Base-by-base conservation (phyloP, 2,888 invertebrate species). In the Tillus elongatus region DNA sequence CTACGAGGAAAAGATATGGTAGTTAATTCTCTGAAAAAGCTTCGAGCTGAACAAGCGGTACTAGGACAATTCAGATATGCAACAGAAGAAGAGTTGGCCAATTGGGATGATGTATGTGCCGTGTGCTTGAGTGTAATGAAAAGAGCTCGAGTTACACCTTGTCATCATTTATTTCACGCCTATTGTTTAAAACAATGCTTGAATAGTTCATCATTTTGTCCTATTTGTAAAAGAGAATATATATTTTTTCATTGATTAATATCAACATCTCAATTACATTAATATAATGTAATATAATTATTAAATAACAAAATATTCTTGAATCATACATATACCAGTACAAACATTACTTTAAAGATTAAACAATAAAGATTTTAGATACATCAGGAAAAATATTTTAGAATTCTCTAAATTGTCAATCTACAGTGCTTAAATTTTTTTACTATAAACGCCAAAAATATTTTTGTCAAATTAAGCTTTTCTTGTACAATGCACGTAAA, bases 151-250 rank as follows among this genome's bases (percentile, higher is more conserved):
- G 75, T 84, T 6, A 85, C 85, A 0, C 84, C 84, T 0, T 86
- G 86, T 56, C 80, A 81, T 33, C 86, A 86, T 57, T 73, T 81
- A 57, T 86, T 85, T 63, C 86, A 86, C 56, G 82, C 82, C 0
- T 79, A 79, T 57, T 86, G 86, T 55, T 66, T 86, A 13, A 66
- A 84, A 41, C 73, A 74, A 46, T 85, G 84, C 54, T 68, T 85
- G n/a, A 80, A 78, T 45, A 68, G 72, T 9, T 77, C 77, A 3
- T 73, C 79, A 45, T 71, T 73, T 44, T 85, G 85, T 53, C 85
- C 85, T 0, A 78, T 85, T 56, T 86, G 85, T 60, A 82, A 85
- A 47, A 69, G 79, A 42, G 74, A 77, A 40, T 75, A 78, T 43
- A 60, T 57, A 13, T 66, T 66, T 42, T 48, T 57, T 16, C 53